These are phyloP conservation scores for Scaptomyza flava DNA, from an alignment of 2,888 invertebrate genomes.

Conservation along the genomic window DNA sequence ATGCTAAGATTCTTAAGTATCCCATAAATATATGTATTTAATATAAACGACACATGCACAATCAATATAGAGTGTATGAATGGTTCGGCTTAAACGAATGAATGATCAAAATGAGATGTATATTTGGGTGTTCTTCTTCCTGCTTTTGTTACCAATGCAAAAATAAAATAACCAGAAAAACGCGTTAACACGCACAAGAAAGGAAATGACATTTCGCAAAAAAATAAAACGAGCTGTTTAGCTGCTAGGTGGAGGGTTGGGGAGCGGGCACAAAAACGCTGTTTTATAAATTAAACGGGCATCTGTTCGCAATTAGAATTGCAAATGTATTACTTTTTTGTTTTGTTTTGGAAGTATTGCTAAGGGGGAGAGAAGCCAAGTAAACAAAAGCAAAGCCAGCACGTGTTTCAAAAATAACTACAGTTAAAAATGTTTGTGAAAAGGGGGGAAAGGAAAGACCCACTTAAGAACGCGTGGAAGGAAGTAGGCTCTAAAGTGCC, in stretches of 20 bases:
- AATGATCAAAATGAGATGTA: neutral
- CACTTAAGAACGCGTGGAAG: slow-evolving; percentile 36
- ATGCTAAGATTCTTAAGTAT: neutral
- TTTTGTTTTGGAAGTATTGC: slow-evolving; percentile 9
- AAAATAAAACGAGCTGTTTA: slow-evolving; percentile 25
- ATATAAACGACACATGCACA: neutral
- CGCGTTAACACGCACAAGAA: slow-evolving; percentile 57
- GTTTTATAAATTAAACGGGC: slow-evolving; percentile 56
- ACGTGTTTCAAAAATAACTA: slow-evolving; percentile 62
- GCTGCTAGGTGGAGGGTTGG: neutral
- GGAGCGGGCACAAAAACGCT: neutral
- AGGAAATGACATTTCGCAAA: slow-evolving; percentile 43
- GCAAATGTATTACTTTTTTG: slow-evolving; percentile 47
- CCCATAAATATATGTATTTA: slow-evolving; percentile 15
- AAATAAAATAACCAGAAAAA: slow-evolving; percentile 68
- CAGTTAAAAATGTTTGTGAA: slow-evolving; percentile 21
- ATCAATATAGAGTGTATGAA: slow-evolving; percentile 19
- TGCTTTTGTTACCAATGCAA: slow-evolving; percentile 52
- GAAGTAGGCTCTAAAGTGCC: slow-evolving; percentile 64
- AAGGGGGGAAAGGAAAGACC: neutral
- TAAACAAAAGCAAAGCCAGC: slow-evolving; percentile 13
- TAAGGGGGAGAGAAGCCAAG: neutral
- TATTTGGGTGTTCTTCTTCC: slow-evolving; percentile 57
- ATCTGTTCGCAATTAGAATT: slow-evolving; percentile 70
- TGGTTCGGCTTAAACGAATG: slow-evolving; percentile 15